phyloP scores from a whole-genome alignment of 1,140 invertebrate species.

The Mycetomoellerius zeteki region DNA sequence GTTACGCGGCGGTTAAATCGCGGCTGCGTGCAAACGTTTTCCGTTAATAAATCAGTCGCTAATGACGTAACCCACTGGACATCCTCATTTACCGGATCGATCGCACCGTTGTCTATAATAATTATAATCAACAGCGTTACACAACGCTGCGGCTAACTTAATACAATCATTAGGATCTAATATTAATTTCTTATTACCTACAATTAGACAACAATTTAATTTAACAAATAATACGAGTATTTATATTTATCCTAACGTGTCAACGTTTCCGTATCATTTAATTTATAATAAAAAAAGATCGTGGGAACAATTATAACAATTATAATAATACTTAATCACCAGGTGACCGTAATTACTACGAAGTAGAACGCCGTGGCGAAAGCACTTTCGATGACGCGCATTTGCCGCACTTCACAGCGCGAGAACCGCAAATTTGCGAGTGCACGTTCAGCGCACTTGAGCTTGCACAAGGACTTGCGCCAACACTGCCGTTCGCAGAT shows the following conservation, averaged over 20 bases:
- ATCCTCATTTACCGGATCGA: conserved; percentile 50
- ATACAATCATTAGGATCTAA: conserved; percentile 16
- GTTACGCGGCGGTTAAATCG: conserved; percentile 40
- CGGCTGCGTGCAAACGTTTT: conserved; percentile 43
- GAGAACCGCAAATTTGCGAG: conserved; percentile 65
- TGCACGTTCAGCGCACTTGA: conserved; percentile 49
- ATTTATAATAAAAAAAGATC: conserved; percentile 13
- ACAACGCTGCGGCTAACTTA: not conserved
- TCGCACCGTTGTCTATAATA: conserved; percentile 12
- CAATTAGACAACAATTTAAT: not conserved
- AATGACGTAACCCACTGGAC: conserved; percentile 41
- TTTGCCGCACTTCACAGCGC: conserved; percentile 50
- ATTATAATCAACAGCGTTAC: conserved; percentile 37
- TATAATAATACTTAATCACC: conserved; percentile 12
- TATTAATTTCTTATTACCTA: not conserved
- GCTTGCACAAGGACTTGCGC: conserved; percentile 21
- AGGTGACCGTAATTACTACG: conserved; percentile 34
- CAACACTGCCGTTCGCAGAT: not conserved
- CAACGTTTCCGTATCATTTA: not conserved
- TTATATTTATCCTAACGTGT: not conserved
- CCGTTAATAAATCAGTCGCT: conserved; percentile 56
- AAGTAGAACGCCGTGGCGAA: conserved; percentile 24
- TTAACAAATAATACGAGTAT: not conserved
- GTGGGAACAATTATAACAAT: not conserved
- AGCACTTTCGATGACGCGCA: conserved; percentile 58